Evolutionary conservation across 2,888 invertebrate species (phyloP), one percentile per base, ranked within the genome.

Genomic region (Xylophagus ater): DNA sequence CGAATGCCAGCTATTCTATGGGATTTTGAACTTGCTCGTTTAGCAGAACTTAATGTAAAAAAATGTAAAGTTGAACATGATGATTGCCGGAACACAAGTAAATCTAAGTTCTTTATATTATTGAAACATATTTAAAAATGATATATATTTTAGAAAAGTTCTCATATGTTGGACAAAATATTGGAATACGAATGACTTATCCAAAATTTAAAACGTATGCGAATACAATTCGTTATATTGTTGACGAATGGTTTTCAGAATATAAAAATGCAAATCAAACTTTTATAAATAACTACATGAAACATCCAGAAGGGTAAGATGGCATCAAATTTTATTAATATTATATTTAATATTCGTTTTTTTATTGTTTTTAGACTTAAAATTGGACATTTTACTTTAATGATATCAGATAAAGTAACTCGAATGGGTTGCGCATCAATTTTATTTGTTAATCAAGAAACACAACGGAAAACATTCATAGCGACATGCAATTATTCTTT

Each of bases 331-430:
- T n/a, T 6, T 9, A 25, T 10, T 7, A 23, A 7, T 8, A 26
- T 26, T 9, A 21, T 23, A 10, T 10, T 29, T 10, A 30, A n/a
- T 29, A 8, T 14, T 37, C 10, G 13, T 4, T 17, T 10, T 8
- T 1, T 9, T 5, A 17, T 19, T 9, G 15, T n/a, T 6, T 30
- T 10, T 2, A 47, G 47, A 14, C 47, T 47, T 38, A 34, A 37
- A 35, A 44, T 47, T 24, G 50, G 50, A 1, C 53, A 53, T 34
- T 51, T 51, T 37, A 49, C 51, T 4, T 42, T 45, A 8, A 44
- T 53, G 39, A 42, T 44, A 3, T 29, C 34, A 28, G 49, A 47
- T 40, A 34, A 34, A 19, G 30, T 40, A 18, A 31, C 30, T 30
- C 25, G 37, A 14, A 13, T 49, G 17, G 49, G 47, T 20, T 49